Percentiles rank a stretch among this genome's conserved stretches.
These are phyloP conservation scores for Calypte anna DNA, from an alignment of 2,113 vertebrate genomes.

Conservation along the genomic window DNA sequence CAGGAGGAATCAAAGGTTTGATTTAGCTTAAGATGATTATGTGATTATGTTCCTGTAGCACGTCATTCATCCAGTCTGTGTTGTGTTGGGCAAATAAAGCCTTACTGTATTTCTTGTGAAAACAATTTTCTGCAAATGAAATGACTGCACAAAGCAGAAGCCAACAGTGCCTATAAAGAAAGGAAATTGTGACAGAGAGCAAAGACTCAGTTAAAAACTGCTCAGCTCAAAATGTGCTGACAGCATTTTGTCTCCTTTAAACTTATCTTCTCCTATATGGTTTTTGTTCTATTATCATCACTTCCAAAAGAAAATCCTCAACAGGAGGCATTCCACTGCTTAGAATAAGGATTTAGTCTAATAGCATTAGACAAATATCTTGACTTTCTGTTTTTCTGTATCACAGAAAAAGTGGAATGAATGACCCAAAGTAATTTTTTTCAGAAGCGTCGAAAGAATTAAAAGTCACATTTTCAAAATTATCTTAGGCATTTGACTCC, in stretches of 20 bases:
- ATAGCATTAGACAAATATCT: constrained; percentile 6
- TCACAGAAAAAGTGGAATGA: neutral
- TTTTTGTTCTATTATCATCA: constrained; percentile 19
- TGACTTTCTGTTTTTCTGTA: neutral
- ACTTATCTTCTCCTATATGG: neutral
- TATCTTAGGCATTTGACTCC: neutral
- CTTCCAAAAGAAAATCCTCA: constrained; percentile 39
- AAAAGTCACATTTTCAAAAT: neutral
- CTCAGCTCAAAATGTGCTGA: neutral
- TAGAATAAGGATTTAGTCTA: constrained; percentile 27
- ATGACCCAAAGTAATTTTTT: neutral
- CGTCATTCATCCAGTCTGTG: neutral
- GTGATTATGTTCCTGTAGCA: neutral
- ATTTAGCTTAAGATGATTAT: neutral
- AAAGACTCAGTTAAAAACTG: neutral
- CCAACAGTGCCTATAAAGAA: neutral
- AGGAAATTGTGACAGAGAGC: neutral
- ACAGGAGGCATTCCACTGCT: constrained; percentile 13
- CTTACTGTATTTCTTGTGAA: neutral
- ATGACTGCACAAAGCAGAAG: neutral
- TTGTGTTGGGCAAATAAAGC: neutral
- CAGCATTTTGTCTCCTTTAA: constrained; percentile 23
- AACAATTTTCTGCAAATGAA: neutral
- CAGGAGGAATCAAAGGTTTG: neutral
- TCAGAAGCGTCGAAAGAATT: neutral